A percentile compares a stretch with the other conserved stretches of the same genome.
phyloP scores from a whole-genome alignment of 2,113 vertebrate species.

The Thamnophis sirtalis region DNA sequence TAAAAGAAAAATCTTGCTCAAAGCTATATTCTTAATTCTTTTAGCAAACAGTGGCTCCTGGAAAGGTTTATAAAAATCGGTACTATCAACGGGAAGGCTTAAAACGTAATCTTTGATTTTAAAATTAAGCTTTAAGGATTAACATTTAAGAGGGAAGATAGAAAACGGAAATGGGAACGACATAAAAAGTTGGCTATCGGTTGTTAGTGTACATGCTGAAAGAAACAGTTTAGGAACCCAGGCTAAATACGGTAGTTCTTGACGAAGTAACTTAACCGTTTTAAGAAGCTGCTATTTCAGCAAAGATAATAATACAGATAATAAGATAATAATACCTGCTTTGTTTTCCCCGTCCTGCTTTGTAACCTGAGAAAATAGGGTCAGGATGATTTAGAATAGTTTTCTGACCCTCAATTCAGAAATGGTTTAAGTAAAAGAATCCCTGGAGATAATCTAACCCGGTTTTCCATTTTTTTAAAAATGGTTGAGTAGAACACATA shows the following conservation, averaged over 20 bases:
- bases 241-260: background rate
- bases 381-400: background rate
- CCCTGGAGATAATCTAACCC: background rate
- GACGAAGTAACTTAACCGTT: background rate
- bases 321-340: too few species aligned
- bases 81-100: background rate
- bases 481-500: background rate
- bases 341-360: background rate
- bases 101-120: background rate
- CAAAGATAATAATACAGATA: background rate
- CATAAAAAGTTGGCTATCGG: background rate
- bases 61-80: background rate
- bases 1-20: background rate
- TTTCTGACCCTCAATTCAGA: background rate
- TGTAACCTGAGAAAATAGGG: background rate
- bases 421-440: background rate
- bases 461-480: background rate
- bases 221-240: background rate
- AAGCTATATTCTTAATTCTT: background rate
- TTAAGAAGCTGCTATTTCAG: background rate
- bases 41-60: background rate
- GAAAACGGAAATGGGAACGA: background rate
- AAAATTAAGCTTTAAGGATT: background rate
- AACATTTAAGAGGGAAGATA: background rate
- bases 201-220: background rate